Base-by-base conservation (phyloP, 1,140 invertebrate species). In the Halotydeus destructor region DNA sequence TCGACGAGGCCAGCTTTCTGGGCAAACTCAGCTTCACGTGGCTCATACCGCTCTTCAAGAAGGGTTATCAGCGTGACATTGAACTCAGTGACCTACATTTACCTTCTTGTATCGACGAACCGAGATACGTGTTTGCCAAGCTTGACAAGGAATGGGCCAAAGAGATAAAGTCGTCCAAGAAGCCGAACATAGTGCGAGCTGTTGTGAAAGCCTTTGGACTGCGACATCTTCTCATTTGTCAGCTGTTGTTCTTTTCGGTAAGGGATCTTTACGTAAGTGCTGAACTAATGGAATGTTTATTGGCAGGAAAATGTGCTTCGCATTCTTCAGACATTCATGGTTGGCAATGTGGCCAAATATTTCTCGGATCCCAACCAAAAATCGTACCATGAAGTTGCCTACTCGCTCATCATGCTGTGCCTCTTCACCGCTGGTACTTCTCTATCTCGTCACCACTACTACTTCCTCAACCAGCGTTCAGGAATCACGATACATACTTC, bases 11-110 rank as follows among this genome's bases (percentile, higher is more conserved):
- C 4, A 70, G 70, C 52, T 69, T 76, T 40, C 69, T 71, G 45
- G 77, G 75, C 0, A 74, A 72, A 58, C 64, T 73, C 28, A 72
- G 73, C 12, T 84, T 78, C 55, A 78, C 70, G 57, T 84, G 78
- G 78, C 56, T 82, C 19, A 72, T 69, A 32, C 60, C 68, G 3
- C 55, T 82, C 2, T 54, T 84, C 2, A 61, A 64, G 44, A 58
- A 67, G 45, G 76, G 78, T 21, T 78, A 72, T 54, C 62, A 63
- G 33, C 60, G 60, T 18, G 69, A 75, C 1, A 55, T 80, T 12
- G 71, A 78, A 50, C 55, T 69, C 27, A 65, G 72, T 41, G 70
- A 79, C 58, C 62, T 83, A n/a, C n/a, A n/a, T n/a, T n/a, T n/a
- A n/a, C n/a, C n/a, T n/a, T n/a, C n/a, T n/a, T n/a, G n/a, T 5